Evolutionary conservation across 2,113 vertebrate genomes (phyloP), one percentile per base, ranked within the genome.

Genomic region (Caloenas nicobarica): DNA sequence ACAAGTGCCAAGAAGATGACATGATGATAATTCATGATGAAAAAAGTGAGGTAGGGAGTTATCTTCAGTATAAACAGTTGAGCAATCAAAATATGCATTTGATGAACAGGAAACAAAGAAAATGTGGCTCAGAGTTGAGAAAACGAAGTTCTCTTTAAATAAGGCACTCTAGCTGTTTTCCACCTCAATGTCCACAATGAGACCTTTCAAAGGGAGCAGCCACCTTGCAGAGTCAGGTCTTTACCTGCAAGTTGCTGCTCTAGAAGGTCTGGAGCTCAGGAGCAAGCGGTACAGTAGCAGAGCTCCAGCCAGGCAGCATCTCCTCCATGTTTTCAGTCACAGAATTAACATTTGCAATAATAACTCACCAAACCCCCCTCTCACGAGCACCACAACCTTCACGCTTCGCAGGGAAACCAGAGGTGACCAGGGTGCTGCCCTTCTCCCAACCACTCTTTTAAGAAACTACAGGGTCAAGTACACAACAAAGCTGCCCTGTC

Each of bases 91-190:
- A 93, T 13, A 81, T 69, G 76, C 86, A 11, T 87, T 82, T 88
- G 69, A 93, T 96, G 90, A 95, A n/a, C 36, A 57, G 53, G 73
- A 86, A 92, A 97, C 94, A 97, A 97, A 97, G 95, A 72, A 86
- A 95, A 71, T 85, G 48, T 86, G 92, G 88, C 73, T 96, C 88
- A 91, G 92, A 15, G 2, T 10, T 10, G 44, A 53, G 57, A 31
- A 65, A 89, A 87, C 1, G 31, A 76, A 93, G 34, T 13, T 66
- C 16, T 38, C 74, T 72, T 77, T 54, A 40, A 86, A 42, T 3
- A 38, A n/a, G 36, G 60, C 46, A 6, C 9, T 48, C 26, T 15
- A 21, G 46, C 56, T 46, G 29, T 8, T 95, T 80, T 78, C 86
- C 72, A 71, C 24, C 71, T 53, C 48, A 42, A 21, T 1, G 2